These are phyloP conservation scores for Lysiphlebus fabarum DNA, from an alignment of 1,140 invertebrate species.

Conservation along the genomic window DNA sequence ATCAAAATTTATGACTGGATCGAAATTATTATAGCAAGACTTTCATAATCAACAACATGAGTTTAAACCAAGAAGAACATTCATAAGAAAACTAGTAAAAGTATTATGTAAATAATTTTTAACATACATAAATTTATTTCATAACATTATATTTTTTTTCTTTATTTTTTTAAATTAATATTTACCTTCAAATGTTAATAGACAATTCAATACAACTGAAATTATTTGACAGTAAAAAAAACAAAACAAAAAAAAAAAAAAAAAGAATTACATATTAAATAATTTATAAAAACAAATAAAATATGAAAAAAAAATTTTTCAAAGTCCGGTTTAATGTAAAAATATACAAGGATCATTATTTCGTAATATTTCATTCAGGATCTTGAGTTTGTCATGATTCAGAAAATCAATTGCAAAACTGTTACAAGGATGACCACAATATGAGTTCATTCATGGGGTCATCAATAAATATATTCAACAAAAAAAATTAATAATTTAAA, in stretches of 20 bases:
- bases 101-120: constrained; percentile 21
- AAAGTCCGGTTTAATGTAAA: too few species aligned
- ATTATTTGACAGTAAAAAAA: too few species aligned
- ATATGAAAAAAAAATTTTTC: too few species aligned
- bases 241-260: not conserved
- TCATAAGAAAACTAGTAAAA: constrained; percentile 14
- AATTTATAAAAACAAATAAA: not conserved
- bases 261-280: not conserved
- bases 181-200: not conserved
- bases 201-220: too few species aligned
- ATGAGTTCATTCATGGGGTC: not conserved
- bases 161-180: not conserved
- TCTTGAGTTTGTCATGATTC: not conserved
- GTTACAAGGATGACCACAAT: constrained; percentile 36
- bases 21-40: constrained; percentile 15
- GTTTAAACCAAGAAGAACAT: not conserved
- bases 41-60: constrained; percentile 21
- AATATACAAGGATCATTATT: too few species aligned
- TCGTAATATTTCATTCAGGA: not conserved
- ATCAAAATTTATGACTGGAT: too few species aligned
- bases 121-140: not conserved
- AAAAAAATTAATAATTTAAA: constrained; percentile 5
- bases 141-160: not conserved
- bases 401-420: constrained; percentile 21
- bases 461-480: not conserved